Percentiles rank a stretch among this genome's conserved stretches.
phyloP scores from a whole-genome alignment of 1,140 invertebrate species.

The Lepidostoma basale region DNA sequence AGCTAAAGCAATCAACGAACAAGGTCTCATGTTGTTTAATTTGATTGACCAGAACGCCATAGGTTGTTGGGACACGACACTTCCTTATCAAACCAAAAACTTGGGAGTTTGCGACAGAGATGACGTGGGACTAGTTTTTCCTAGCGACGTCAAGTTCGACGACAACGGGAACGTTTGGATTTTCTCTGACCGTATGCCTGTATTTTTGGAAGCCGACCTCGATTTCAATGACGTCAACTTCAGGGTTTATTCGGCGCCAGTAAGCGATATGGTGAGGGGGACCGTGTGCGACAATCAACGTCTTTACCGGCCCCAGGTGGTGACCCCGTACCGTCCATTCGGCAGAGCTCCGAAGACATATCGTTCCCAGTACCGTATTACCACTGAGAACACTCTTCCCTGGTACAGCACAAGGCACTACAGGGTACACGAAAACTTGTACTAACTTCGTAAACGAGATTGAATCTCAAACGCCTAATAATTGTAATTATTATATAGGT shows the following conservation, averaged over 20 bases:
- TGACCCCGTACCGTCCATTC: slow-evolving; percentile 1
- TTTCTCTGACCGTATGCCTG: slow-evolving; percentile 80
- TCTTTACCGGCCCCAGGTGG: not conserved
- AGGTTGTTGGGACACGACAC: slow-evolving; percentile 77
- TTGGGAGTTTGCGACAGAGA: slow-evolving; percentile 76
- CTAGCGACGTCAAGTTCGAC: slow-evolving; percentile 78
- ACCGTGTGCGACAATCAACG: slow-evolving; percentile 70
- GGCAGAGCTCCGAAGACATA: not conserved
- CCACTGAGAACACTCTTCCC: slow-evolving; percentile 1
- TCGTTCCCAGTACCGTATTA: not conserved
- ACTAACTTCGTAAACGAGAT: not conserved
- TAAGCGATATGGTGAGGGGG: slow-evolving; percentile 67
- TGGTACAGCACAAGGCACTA: slow-evolving; percentile 34
- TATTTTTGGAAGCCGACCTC: slow-evolving; percentile 72
- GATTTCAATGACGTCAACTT: slow-evolving; percentile 81
- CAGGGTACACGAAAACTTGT: slow-evolving; percentile 38
- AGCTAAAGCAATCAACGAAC: slow-evolving; percentile 71
- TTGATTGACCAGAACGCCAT: slow-evolving; percentile 80
- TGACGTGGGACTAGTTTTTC: slow-evolving; percentile 76
- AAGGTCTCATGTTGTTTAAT: slow-evolving; percentile 76
- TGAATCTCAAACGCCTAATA: not conserved
- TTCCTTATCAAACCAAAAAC: slow-evolving; percentile 69
- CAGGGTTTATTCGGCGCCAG: slow-evolving; percentile 71
- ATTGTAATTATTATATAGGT: not conserved
- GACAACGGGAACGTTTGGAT: slow-evolving; percentile 72